Evolutionary conservation across 2,113 vertebrate species (phyloP), one percentile per base, ranked within the genome.

Genomic region (Platysternon megacephalum): DNA sequence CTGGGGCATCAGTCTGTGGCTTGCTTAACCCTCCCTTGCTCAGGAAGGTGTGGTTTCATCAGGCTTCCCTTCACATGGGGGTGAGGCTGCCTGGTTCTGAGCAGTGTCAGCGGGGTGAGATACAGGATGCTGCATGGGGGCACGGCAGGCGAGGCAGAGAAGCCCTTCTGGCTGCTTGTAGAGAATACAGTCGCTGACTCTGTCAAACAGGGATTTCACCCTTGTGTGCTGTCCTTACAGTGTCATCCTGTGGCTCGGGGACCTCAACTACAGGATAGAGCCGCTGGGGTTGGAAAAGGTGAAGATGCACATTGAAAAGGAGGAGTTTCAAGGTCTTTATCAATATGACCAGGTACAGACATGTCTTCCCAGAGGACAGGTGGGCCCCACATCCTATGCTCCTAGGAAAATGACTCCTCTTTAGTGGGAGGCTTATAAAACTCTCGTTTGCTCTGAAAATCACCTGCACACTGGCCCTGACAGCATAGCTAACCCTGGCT

Each of bases 231-330:
- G 96, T 97, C 91, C 92, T 94, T 97, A 42, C 98, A 99, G 99
- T 89, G 96, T 99, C 53, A 97, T 99, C 90, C 97, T 99, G 2
- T 99, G 99, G 99, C 86, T 99, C 87, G 99, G 99, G 49, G 99
- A 99, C 98, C 98, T 99, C 84, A 99, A 99, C 98, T 99, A 99
- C 98, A 98, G 99, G 83, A 98, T 99, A 98, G 99, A 98, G 96
- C 99, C 99, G 1, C 98, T 99, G 92, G 99, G 99, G 4, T 98
- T 98, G n/a, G 98, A 98, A n/a, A 97, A 94, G 78, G 99, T 99
- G 94, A 99, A 99, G 98, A 98, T 98, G 48, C 98, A 99, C 3
- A 98, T 99, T 21, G 97, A 98, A 91, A 98, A 98, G 93, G 99
- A 98, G 87, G 99, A 99, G 42, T 99, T 99, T 98, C 92, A 97